These are phyloP conservation scores for Gallinago nigripennis DNA, from an alignment of 2,797 vertebrate genomes.

Conservation along the genomic window DNA sequence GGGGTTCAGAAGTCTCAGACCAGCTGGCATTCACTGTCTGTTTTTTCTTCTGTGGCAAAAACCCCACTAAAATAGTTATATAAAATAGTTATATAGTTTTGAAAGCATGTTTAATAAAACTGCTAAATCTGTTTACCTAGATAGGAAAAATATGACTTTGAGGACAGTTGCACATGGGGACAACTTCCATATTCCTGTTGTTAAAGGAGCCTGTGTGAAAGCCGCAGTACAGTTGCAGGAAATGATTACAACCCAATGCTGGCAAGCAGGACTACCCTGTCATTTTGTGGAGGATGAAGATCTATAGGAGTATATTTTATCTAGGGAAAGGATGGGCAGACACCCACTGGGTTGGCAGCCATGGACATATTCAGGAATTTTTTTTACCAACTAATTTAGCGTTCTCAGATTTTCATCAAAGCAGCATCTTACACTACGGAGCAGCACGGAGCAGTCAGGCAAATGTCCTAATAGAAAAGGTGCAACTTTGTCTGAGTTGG, in stretches of 20 bases:
- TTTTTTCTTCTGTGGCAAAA: neutral
- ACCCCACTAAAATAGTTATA: rapidly evolving
- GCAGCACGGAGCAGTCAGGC: neutral
- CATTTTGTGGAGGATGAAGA: neutral
- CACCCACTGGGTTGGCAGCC: neutral
- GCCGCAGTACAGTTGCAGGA: neutral
- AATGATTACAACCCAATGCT: neutral
- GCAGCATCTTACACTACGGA: neutral
- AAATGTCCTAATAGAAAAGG: neutral
- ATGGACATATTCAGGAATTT: neutral
- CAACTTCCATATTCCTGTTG: neutral
- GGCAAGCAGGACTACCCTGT: neutral
- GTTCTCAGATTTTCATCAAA: neutral
- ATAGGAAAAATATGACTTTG: neutral
- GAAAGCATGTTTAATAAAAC: neutral
- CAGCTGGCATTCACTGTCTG: neutral
- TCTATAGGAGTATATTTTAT: neutral
- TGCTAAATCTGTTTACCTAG: neutral
- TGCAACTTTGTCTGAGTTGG: neutral
- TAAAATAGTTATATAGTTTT: neutral
- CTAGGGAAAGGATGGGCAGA: neutral
- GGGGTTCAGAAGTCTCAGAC: neutral
- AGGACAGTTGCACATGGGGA: neutral
- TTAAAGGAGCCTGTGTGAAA: neutral
- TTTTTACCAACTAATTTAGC: neutral